Evolutionary conservation across 1,140 invertebrate genomes (phyloP).

Genomic region (Leucophenga varia): DNA sequence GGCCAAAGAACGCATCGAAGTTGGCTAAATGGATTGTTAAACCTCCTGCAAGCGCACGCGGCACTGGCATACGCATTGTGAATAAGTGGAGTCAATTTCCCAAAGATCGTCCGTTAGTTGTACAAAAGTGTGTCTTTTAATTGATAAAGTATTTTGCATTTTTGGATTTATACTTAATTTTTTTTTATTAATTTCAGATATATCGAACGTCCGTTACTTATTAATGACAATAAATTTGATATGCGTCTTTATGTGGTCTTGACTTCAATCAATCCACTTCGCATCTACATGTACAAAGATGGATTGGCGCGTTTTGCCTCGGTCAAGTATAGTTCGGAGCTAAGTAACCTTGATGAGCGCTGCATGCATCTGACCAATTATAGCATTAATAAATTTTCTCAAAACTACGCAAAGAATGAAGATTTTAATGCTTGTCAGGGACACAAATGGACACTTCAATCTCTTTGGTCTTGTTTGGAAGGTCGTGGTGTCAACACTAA

Average conservation of each 20-base stretch:
- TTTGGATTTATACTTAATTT: not conserved
- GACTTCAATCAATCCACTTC: constrained; percentile 89
- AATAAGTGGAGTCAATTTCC: constrained; percentile 92
- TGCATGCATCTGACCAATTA: constrained; percentile 99
- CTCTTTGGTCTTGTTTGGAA: constrained; percentile 74
- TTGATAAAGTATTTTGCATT: no score
- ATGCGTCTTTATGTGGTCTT: constrained; percentile 92
- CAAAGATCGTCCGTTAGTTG: constrained; percentile 83
- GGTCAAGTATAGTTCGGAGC: constrained; percentile 82
- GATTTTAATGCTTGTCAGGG: constrained; percentile 81
- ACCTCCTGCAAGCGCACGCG: constrained; percentile 90
- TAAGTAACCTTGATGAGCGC: constrained; percentile 78
- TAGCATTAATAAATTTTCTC: constrained; percentile 92
- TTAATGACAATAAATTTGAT: constrained; percentile 92
- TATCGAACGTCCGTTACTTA: constrained; percentile 82
- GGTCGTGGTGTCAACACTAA: constrained; percentile 73
- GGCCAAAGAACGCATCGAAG: constrained; percentile 73
- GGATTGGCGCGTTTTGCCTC: constrained; percentile 92
- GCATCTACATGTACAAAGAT: constrained; percentile 93
- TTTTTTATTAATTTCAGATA: constrained; percentile 59
- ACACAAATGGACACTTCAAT: constrained; percentile 85
- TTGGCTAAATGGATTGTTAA: constrained; percentile 80
- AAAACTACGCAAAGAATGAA: constrained; percentile 83
- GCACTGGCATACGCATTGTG: constrained; percentile 92
- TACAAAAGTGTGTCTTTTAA: constrained; percentile 68